Base-by-base conservation (phyloP, 1,140 invertebrate genomes). In the Brachionus paranguensis region DNA sequence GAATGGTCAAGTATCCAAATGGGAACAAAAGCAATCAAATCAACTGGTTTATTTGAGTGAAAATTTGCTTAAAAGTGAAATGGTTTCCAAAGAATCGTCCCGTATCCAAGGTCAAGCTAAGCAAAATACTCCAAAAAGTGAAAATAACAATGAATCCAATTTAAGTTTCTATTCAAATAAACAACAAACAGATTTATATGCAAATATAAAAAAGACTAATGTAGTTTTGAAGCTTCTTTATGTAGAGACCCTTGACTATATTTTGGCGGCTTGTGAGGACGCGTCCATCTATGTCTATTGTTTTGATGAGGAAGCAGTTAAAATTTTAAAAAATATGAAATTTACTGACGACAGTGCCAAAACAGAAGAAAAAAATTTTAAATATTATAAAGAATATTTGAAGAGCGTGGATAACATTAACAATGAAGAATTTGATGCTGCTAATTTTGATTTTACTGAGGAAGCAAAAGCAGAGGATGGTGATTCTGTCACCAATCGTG, bases 21-120 rank as follows among this genome's bases (percentile, higher is more conserved):
- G 89, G 89, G 89, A 89, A 85, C 86, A 88, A 72, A 89, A 88
- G 88, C 88, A 89, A 85, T 89, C 88, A 7, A 89, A 89, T 85
- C 87, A 88, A 86, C 88, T 89, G 68, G 88, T 89, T 87, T 90
- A 89, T 78, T 41, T 43, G 10, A 84, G 14, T 10, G 83, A 84
- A 45, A 64, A 53, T 41, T 60, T 84, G 20, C 37, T 83, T 10
- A 83, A 83, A 83, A 68, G 60, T 55, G 81, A 81, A 68, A 11
- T 60, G 20, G 76, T 79, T 14, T 1, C 33, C n/a, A 79, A 53
- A 41, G 76, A 79, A 64, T 55, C 76, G 14, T 55, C 76, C 1
- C 47, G 47, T 43, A 81, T 81, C 3, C 78, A 64, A 41, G 78
- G 78, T 7, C 53, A 81, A 27, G 41, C 60, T 3, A 83, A 72